Percentiles rank a stretch among this genome's conserved stretches.
These are phyloP conservation scores for Doryteuthis pealeii DNA, from an alignment of 1,140 invertebrate species.

Conservation along the genomic window DNA sequence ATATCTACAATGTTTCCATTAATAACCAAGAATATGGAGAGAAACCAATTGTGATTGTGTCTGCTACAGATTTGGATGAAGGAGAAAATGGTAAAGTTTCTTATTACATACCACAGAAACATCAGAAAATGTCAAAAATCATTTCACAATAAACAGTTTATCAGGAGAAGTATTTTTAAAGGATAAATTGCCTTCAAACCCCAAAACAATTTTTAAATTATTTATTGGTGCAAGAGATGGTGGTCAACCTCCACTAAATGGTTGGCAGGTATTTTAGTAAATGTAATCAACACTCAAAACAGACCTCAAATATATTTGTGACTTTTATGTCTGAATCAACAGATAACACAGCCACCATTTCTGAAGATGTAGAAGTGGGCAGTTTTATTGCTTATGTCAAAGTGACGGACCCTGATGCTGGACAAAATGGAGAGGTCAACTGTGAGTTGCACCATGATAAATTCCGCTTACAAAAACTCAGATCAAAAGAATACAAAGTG, in stretches of 20 bases:
- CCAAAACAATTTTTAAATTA: conserved; percentile 27
- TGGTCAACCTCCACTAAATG: conserved; percentile 31
- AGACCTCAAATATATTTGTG: conserved; percentile 34
- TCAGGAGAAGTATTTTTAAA: conserved; percentile 32
- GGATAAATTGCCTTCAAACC: conserved; percentile 27
- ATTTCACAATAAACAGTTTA: conserved; percentile 75
- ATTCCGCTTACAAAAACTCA: conserved; percentile 58
- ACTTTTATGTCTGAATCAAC: conserved; percentile 33
- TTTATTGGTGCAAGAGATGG: conserved; percentile 36
- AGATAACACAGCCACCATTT: conserved; percentile 30
- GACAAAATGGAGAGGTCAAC: conserved; percentile 41
- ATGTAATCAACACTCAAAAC: conserved; percentile 35
- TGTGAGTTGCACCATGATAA: conserved; percentile 40
- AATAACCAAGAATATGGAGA: conserved; percentile 30
- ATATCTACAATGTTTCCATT: conserved; percentile 30
- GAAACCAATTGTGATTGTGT: conserved; percentile 30
- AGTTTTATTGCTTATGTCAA: conserved; percentile 48
- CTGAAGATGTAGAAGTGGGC: conserved; percentile 34
- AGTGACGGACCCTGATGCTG: conserved; percentile 49
- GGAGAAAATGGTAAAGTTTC: conserved; percentile 43
- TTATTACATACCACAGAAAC: conserved; percentile 82
- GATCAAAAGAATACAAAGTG: conserved; percentile 32
- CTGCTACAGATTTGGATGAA: conserved; percentile 41
- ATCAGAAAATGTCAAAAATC: conserved; percentile 80
- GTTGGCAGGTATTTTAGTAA: conserved; percentile 28